phyloP scores from a whole-genome alignment of 2,113 vertebrate species.

The Nothobranchius furzeri region DNA sequence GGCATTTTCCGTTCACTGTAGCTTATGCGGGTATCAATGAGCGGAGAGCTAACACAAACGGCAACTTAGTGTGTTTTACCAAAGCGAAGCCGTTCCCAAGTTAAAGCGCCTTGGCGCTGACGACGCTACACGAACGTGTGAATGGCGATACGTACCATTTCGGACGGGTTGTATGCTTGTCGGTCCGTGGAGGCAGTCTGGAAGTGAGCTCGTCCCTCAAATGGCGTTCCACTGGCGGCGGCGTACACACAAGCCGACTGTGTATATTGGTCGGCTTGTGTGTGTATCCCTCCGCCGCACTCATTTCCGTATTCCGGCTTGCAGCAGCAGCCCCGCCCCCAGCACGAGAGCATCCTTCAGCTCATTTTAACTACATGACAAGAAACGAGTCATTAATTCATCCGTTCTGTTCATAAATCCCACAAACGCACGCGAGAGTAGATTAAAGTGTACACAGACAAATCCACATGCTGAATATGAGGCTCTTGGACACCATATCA shows the following conservation, averaged over 20 bases:
- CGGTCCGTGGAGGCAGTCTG: constrained; percentile 67
- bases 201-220: constrained; percentile 68
- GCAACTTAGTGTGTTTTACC: background rate
- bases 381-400: background rate
- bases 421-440: background rate
- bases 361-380: background rate
- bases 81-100: background rate
- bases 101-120: accelerated
- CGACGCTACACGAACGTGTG: constrained; percentile 15
- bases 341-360: constrained; percentile 7
- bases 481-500: too few species aligned
- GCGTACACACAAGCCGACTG: constrained; percentile 30
- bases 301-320: constrained; percentile 73
- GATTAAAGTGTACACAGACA: too few species aligned
- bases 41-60: background rate
- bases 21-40: constrained; percentile 34
- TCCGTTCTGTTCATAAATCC: background rate
- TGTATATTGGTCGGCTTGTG: constrained; percentile 65
- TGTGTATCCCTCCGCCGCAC: constrained; percentile 80
- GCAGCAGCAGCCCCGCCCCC: constrained; percentile 23
- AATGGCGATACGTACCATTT: constrained; percentile 79
- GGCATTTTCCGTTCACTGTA: constrained; percentile 52
- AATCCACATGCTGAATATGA: too few species aligned
- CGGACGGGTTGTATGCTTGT: constrained; percentile 64
- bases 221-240: constrained; percentile 71